phyloP scores from a whole-genome alignment of 2,797 vertebrate genomes.

The Sus cebifrons region DNA sequence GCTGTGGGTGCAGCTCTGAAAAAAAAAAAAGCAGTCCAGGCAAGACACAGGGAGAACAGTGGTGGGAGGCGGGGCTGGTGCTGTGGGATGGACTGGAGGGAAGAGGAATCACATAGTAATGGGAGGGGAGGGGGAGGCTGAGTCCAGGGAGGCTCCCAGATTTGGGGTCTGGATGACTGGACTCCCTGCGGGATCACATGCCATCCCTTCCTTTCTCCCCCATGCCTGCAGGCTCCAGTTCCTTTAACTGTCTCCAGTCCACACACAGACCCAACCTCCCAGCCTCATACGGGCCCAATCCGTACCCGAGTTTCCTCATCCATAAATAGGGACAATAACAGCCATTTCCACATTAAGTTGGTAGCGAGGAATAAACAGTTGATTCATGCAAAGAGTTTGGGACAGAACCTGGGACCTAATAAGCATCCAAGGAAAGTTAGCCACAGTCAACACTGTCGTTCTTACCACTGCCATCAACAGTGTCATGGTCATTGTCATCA shows the following conservation, averaged over 20 bases:
- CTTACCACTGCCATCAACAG: accelerated
- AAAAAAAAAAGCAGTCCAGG: neutral
- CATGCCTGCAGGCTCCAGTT: neutral
- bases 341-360: neutral
- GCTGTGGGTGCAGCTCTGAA: no score
- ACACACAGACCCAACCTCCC: neutral
- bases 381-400: neutral
- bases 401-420: neutral
- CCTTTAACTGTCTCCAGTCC: no score
- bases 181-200: neutral
- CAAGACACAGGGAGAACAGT: neutral
- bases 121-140: neutral
- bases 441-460: neutral
- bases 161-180: neutral
- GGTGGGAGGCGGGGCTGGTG: accelerated
- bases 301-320: neutral
- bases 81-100: neutral
- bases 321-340: no score
- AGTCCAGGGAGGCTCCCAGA: neutral
- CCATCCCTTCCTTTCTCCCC: neutral
- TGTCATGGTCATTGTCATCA: neutral
- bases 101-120: neutral
- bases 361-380: neutral
- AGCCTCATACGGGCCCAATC: neutral
- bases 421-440: neutral